phyloP scores from a whole-genome alignment of 2,888 invertebrate genomes.

The Patella caerulea region DNA sequence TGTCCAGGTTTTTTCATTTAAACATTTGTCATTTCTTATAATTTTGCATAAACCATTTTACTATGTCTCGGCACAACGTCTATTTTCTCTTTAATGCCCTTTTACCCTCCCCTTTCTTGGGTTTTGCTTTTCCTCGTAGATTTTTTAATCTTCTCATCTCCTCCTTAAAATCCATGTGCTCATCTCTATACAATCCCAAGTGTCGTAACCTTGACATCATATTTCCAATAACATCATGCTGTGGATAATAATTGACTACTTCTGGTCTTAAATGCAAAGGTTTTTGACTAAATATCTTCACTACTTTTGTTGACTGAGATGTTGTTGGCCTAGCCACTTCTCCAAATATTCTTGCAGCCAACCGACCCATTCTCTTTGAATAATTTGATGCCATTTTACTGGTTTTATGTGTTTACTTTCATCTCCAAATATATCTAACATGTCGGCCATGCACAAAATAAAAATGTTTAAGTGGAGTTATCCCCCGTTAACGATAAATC shows the following conservation, averaged over 20 bases:
- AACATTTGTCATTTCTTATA: too few relatives aligned
- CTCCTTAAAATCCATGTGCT: slow-evolving; percentile 68
- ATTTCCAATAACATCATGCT: slow-evolving; percentile 82
- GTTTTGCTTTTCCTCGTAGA: slow-evolving; percentile 62
- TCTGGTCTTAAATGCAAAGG: slow-evolving; percentile 83
- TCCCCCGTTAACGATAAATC: too few relatives aligned
- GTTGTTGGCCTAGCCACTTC: slow-evolving; percentile 86
- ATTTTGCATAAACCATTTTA: too few relatives aligned
- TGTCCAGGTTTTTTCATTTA: too few relatives aligned
- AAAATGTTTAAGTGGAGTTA: too few relatives aligned
- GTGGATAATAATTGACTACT: slow-evolving; percentile 87
- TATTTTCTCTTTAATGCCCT: slow-evolving; percentile 39
- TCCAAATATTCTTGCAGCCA: slow-evolving; percentile 90
- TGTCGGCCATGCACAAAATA: too few relatives aligned
- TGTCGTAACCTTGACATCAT: slow-evolving; percentile 77
- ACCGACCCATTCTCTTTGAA: slow-evolving; percentile 85
- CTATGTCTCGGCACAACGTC: too few relatives aligned
- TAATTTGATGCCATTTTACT: slow-evolving; percentile 77
- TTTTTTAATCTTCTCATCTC: slow-evolving; percentile 62
- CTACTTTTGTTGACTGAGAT: slow-evolving; percentile 74
- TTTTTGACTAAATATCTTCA: slow-evolving; percentile 82
- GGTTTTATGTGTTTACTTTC: background rate
- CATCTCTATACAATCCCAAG: slow-evolving; percentile 68
- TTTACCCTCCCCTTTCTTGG: slow-evolving; percentile 50
- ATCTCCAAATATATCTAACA: too few relatives aligned